Conservation (phyloP, 2,888 invertebrate genomes). For the Sialis lutaria region DNA sequence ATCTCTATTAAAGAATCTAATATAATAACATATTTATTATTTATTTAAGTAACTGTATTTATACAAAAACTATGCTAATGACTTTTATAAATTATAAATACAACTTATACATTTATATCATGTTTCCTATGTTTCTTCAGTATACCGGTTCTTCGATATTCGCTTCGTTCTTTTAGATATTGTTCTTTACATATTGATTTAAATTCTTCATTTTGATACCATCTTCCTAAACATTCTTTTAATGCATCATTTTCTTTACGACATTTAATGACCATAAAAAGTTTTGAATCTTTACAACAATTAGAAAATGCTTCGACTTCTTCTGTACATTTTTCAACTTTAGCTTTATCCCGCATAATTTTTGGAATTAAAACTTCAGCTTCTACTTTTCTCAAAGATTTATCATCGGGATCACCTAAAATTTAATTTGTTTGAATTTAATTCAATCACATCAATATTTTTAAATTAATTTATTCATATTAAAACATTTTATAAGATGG, state of each 20-base stretch:
- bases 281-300: constrained; percentile 51
- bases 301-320: constrained; percentile 53
- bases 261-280: constrained; percentile 60
- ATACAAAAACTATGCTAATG: too few relatives aligned
- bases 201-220: constrained; percentile 67
- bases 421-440: constrained; percentile 15
- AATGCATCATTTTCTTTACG: constrained; percentile 49
- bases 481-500: background rate
- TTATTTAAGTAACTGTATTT: too few relatives aligned
- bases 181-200: constrained; percentile 53
- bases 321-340: constrained; percentile 53
- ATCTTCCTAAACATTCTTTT: constrained; percentile 49
- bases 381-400: constrained; percentile 71
- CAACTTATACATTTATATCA: too few relatives aligned
- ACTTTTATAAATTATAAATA: too few relatives aligned
- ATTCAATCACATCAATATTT: too few relatives aligned
- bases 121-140: constrained; percentile 28
- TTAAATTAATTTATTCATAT: too few relatives aligned
- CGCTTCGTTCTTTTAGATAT: constrained; percentile 64
- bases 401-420: constrained; percentile 74
- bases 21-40: too few relatives aligned
- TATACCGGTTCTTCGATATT: constrained; percentile 68
- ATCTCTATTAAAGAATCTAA: too few relatives aligned
- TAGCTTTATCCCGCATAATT: constrained; percentile 70
- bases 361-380: constrained; percentile 76